Evolutionary conservation across 2,113 vertebrate species (phyloP).

Genomic region (Proteles cristata): DNA sequence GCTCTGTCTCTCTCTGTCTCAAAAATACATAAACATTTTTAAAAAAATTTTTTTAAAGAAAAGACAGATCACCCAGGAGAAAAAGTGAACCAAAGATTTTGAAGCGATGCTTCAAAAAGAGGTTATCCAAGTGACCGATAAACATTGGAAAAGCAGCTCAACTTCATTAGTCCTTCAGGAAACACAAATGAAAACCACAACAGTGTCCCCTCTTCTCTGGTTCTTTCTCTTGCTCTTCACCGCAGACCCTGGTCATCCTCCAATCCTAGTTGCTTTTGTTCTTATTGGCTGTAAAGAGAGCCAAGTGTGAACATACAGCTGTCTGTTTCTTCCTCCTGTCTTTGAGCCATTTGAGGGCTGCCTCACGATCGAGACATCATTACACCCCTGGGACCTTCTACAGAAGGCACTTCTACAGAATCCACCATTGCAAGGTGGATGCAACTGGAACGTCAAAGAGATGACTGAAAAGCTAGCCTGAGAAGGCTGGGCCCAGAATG

Average conservation of each 20-base stretch:
- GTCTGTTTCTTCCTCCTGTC: neutral
- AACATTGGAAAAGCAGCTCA: neutral
- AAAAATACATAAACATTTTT: no score
- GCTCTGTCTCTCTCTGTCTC: no score
- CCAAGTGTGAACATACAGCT: neutral
- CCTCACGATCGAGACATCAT: neutral
- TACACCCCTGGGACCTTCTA: neutral
- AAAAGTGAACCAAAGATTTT: neutral
- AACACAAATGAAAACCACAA: neutral
- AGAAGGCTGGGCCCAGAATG: neutral
- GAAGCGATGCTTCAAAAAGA: neutral
- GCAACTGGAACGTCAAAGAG: neutral
- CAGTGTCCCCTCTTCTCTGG: neutral
- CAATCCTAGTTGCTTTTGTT: neutral
- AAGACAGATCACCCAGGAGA: neutral
- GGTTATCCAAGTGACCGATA: neutral
- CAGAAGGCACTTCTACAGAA: neutral
- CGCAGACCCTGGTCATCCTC: neutral
- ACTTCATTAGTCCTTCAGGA: neutral
- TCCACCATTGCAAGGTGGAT: neutral
- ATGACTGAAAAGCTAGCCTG: neutral
- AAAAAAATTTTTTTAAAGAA: neutral
- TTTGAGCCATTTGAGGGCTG: neutral
- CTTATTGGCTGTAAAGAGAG: neutral
- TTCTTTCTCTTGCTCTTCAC: neutral